Conservation (phyloP, 2,797 vertebrate genomes). For the Syndactyla subalaris region DNA sequence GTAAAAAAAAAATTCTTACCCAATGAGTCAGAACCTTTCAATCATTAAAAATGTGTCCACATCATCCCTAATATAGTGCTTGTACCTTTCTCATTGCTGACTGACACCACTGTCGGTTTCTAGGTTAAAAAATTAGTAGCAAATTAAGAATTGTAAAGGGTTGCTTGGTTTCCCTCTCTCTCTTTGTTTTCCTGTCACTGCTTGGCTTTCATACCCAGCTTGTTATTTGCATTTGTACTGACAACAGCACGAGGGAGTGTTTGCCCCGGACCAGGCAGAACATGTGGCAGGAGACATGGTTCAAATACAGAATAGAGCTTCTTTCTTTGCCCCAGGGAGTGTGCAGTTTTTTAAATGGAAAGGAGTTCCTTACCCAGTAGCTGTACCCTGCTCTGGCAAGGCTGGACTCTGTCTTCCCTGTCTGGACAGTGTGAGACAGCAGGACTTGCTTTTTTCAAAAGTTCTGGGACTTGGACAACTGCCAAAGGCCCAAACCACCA, state of each 20-base stretch:
- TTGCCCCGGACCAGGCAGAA: neutral
- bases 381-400: neutral
- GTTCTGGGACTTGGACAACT: neutral
- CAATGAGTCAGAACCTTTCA: neutral
- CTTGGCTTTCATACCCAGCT: neutral
- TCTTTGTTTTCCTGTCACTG: neutral
- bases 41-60: neutral
- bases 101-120: neutral
- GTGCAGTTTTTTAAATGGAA: neutral
- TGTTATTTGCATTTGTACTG: neutral
- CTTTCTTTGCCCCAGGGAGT: neutral
- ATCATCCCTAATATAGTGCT: neutral
- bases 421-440: neutral
- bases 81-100: neutral
- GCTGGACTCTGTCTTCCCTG: accelerated
- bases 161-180: neutral
- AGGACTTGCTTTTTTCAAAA: neutral
- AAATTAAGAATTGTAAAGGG: neutral
- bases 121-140: neutral
- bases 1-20: neutral
- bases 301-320: neutral
- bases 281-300: accelerated
- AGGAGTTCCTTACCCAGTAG: neutral
- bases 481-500: neutral
- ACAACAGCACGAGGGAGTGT: accelerated